Evolutionary conservation across 2,888 invertebrate genomes (phyloP).

Genomic region (Limnephilus rhombicus): DNA sequence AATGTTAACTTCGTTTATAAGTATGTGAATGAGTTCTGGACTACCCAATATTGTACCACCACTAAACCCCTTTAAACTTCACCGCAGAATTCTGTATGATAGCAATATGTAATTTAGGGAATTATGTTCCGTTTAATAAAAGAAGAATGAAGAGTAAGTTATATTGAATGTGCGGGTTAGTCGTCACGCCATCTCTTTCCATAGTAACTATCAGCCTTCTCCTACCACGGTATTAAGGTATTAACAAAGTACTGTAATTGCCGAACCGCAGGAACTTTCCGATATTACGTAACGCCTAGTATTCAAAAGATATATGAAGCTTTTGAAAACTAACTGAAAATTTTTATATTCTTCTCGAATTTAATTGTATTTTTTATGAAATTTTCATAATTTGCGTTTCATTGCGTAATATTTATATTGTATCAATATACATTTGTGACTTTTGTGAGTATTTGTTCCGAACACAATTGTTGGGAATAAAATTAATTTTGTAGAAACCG

Average conservation of each 20-base stretch:
- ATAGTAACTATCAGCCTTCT: background rate
- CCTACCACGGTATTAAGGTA: background rate
- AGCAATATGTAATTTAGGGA: conserved; percentile 22
- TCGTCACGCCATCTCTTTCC: conserved; percentile 26
- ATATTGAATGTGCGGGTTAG: background rate
- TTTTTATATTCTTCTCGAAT: background rate
- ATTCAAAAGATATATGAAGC: background rate
- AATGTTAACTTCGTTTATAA: background rate
- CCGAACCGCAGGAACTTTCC: background rate
- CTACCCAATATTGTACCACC: background rate
- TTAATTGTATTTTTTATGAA: background rate
- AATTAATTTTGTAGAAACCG: too few species aligned
- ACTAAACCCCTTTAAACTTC: conserved; percentile 15
- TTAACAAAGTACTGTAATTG: background rate
- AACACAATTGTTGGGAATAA: too few species aligned
- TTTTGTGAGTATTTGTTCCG: too few species aligned
- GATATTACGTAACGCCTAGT: background rate
- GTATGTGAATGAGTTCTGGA: background rate
- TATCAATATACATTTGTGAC: too few species aligned
- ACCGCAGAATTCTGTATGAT: background rate
- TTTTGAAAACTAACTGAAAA: background rate
- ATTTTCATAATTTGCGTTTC: background rate
- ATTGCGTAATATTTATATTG: background rate
- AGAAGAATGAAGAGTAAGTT: conserved; percentile 6
- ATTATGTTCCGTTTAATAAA: conserved; percentile 18